Conservation (phyloP, 2,888 invertebrate species). For the Hypolimnas misippus region DNA sequence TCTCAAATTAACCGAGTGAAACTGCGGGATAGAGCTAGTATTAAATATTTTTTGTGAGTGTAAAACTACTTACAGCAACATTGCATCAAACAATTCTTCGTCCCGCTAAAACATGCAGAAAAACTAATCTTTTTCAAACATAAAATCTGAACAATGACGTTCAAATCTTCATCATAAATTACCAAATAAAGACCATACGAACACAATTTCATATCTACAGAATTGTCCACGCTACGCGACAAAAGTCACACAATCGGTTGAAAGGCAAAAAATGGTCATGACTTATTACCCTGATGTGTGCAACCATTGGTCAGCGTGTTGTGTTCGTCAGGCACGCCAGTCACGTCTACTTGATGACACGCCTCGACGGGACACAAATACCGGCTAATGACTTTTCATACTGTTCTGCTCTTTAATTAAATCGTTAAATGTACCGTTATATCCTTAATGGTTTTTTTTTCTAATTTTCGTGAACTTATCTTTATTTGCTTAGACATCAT, state of each 20-base stretch:
- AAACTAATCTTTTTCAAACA: too few relatives aligned
- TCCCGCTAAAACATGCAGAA: too few relatives aligned
- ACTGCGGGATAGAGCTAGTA: too few relatives aligned
- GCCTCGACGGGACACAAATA: conserved; percentile 52
- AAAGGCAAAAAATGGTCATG: conserved; percentile 11
- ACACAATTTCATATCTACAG: not conserved
- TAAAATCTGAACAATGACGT: too few relatives aligned
- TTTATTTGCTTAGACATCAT: too few relatives aligned
- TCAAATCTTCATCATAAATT: too few relatives aligned
- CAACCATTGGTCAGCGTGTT: conserved; percentile 13
- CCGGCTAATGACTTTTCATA: conserved; percentile 23
- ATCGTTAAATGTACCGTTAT: conserved; percentile 4
- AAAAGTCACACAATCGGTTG: not conserved
- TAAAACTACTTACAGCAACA: not conserved
- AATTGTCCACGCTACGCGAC: not conserved
- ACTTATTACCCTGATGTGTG: conserved; percentile 11
- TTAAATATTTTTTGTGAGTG: too few relatives aligned
- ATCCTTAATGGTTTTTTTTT: not conserved
- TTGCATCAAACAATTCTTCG: too few relatives aligned
- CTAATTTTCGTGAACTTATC: not conserved
- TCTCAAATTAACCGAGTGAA: too few relatives aligned
- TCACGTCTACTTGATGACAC: conserved; percentile 50
- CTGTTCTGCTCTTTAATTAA: conserved; percentile 2
- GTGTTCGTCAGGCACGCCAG: conserved; percentile 43
- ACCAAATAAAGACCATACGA: not conserved